phyloP scores from a whole-genome alignment of 2,888 invertebrate species.

The Amphimallon solstitiale region DNA sequence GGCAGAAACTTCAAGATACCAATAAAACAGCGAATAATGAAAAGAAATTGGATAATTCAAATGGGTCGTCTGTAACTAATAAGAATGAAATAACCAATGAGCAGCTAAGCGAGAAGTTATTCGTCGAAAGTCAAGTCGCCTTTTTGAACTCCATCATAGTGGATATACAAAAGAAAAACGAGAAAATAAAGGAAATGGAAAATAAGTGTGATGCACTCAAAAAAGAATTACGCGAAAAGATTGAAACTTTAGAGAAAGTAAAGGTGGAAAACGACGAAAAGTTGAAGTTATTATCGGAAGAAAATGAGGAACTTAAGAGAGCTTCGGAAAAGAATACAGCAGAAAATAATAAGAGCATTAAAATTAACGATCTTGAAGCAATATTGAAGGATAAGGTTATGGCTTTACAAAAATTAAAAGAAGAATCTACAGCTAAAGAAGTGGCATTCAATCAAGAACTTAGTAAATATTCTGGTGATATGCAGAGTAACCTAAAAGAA shows the following conservation, averaged over 20 bases:
- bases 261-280: conserved; percentile 19
- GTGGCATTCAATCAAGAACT: conserved; percentile 32
- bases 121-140: conserved; percentile 79
- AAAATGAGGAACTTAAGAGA: conserved; percentile 39
- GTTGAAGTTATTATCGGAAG: conserved; percentile 34
- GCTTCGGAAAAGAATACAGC: conserved; percentile 34
- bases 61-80: conserved; percentile 28
- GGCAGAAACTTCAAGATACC: too few relatives aligned
- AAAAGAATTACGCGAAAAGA: conserved; percentile 30
- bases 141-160: conserved; percentile 97
- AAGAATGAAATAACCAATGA: conserved; percentile 44
- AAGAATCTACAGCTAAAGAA: conserved; percentile 34
- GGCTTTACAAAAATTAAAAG: conserved; percentile 33
- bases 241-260: background rate
- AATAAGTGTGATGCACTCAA: conserved; percentile 19
- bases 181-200: conserved; percentile 41
- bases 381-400: conserved; percentile 13
- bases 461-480: conserved; percentile 35
- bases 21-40: conserved; percentile 6
- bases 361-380: conserved; percentile 58
- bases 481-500: conserved; percentile 11
- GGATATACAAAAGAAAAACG: conserved; percentile 86
- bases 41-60: conserved; percentile 14
- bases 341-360: conserved; percentile 45
- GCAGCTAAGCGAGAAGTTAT: conserved; percentile 70